Evolutionary conservation across 2,888 invertebrate species (phyloP).

Genomic region (Plebejus argus): DNA sequence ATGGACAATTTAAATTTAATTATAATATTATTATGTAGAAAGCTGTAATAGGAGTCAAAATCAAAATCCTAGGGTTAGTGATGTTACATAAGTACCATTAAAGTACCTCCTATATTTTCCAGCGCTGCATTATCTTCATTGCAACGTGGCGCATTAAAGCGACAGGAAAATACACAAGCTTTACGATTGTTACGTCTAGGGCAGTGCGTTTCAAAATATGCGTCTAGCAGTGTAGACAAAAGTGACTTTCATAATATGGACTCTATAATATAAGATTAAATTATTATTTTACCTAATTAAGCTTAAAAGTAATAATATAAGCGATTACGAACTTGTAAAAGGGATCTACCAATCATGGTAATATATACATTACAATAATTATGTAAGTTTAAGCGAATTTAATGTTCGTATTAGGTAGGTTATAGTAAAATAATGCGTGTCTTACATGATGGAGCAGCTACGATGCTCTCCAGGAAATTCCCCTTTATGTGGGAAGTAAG

Average conservation of each 20-base stretch:
- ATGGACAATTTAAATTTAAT: not conserved
- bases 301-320: too few relatives aligned
- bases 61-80: not conserved
- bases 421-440: too few relatives aligned
- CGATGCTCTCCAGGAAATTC: not conserved
- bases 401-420: too few relatives aligned
- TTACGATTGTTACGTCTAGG: conserved; percentile 28
- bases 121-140: conserved; percentile 30
- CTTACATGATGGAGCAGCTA: too few relatives aligned
- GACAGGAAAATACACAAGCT: conserved; percentile 32
- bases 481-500: not conserved
- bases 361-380: too few relatives aligned
- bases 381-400: too few relatives aligned
- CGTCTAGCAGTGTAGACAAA: not conserved
- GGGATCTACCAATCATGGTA: too few relatives aligned
- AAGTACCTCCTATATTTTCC: conserved; percentile 27
- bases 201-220: conserved; percentile 24
- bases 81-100: conserved; percentile 16
- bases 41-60: not conserved
- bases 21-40: too few relatives aligned
- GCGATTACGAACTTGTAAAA: too few relatives aligned
- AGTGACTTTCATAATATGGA: not conserved
- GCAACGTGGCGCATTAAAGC: conserved; percentile 30
- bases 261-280: too few relatives aligned
- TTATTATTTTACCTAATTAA: too few relatives aligned